Conservation (phyloP, 37 sponge, comb jelly and placozoan species). For the Halichondria panicea region DNA sequence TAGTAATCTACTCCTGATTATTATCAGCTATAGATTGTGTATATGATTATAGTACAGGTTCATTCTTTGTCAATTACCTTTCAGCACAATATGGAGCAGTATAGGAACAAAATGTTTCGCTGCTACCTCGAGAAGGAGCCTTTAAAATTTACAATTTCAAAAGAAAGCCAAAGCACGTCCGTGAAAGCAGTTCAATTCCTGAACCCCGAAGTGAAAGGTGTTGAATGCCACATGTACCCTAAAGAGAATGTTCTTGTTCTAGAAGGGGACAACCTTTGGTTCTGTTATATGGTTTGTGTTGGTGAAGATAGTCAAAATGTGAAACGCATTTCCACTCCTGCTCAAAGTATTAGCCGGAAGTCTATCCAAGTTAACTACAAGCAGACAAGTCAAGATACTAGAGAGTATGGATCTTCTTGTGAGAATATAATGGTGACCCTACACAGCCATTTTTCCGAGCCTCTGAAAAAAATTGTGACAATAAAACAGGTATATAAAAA, state of each 20-base stretch:
- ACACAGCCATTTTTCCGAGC: conserved; percentile 1
- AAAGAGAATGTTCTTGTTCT: conserved; percentile 9
- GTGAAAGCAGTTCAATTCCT: not conserved
- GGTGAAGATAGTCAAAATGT: not conserved
- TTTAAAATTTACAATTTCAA: too few species aligned
- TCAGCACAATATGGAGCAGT: not conserved
- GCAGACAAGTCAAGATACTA: not conserved
- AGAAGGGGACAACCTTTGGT: conserved; percentile 20
- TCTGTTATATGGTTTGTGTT: conserved; percentile 1
- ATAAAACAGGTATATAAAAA: not conserved
- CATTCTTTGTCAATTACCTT: too few species aligned
- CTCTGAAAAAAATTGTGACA: not conserved
- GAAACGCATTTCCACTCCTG: not conserved
- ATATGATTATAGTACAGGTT: too few species aligned
- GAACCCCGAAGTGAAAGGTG: not conserved
- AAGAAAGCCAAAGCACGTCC: not conserved
- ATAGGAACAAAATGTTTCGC: not conserved
- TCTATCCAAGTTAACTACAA: not conserved
- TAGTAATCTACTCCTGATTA: too few species aligned
- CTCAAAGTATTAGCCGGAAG: not conserved
- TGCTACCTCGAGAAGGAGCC: conserved; percentile 6
- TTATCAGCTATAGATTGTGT: too few species aligned
- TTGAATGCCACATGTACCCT: conserved; percentile 14
- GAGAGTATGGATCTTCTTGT: not conserved
- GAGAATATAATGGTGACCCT: not conserved